Conservation (phyloP, 2,888 invertebrate species). For the Drosophila kambysellisi region DNA sequence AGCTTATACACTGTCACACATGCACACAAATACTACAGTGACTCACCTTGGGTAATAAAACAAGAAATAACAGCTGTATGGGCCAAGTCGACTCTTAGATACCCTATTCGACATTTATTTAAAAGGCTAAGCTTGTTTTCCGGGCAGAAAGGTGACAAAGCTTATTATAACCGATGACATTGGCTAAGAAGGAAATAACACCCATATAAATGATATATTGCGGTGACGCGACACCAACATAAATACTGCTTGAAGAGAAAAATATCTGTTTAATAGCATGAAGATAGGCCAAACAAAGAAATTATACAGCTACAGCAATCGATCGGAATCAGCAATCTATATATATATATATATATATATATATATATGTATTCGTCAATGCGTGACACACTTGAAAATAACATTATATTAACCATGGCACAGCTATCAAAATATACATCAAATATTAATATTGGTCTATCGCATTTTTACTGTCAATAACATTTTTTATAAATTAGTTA, state of each 20-base stretch:
- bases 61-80: not conserved
- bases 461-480: conserved; percentile 31
- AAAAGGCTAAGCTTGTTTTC: not conserved
- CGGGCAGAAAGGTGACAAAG: not conserved
- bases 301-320: not conserved
- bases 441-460: conserved; percentile 37
- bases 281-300: not conserved
- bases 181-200: not conserved
- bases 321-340: not conserved
- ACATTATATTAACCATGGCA: conserved; percentile 1
- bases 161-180: not conserved
- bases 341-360: not conserved
- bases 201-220: not conserved
- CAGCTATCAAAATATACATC: conserved; percentile 31
- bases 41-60: conserved; percentile 17
- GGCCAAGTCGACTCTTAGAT: not conserved
- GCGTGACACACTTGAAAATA: not conserved
- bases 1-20: conserved; percentile 10
- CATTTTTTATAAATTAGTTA: conserved; percentile 35
- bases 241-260: not conserved
- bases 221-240: not conserved
- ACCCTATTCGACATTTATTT: not conserved
- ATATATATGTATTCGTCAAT: not conserved
- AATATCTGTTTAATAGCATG: not conserved
- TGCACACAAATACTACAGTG: conserved; percentile 12